Evolutionary conservation across 1,140 invertebrate genomes (phyloP).

Genomic region (Apis florea): DNA sequence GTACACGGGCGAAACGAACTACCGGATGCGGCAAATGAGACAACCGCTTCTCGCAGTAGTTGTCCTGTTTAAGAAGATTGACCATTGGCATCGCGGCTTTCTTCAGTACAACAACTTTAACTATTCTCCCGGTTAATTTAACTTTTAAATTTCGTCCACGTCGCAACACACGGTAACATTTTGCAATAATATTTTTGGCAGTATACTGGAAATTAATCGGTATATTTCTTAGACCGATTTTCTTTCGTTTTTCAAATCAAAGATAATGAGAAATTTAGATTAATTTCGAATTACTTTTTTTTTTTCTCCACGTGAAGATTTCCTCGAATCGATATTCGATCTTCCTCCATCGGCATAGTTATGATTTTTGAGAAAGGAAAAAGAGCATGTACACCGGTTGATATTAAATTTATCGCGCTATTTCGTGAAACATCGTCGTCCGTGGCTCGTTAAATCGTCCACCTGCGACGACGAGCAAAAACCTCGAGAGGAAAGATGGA

Average conservation of each 20-base stretch:
- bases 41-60: slow-evolving; percentile 36
- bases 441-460: slow-evolving; percentile 46
- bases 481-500: not conserved
- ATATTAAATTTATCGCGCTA: not conserved
- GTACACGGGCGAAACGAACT: slow-evolving; percentile 32
- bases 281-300: too few species aligned
- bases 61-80: slow-evolving; percentile 54
- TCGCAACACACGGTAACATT: too few species aligned
- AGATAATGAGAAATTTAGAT: too few species aligned
- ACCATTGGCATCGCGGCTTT: slow-evolving; percentile 31
- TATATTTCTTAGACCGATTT: too few species aligned
- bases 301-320: not conserved
- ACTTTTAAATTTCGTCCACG: not conserved
- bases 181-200: too few species aligned
- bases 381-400: too few species aligned
- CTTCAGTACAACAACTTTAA: not conserved
- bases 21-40: slow-evolving; percentile 55
- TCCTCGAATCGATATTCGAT: not conserved
- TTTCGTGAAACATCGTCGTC: slow-evolving; percentile 2
- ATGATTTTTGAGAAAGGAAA: too few species aligned
- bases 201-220: too few species aligned
- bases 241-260: too few species aligned
- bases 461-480: slow-evolving; percentile 32
- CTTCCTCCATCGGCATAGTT: not conserved
- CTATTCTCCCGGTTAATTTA: not conserved